phyloP scores from a whole-genome alignment of 2,797 vertebrate species.

The Diglossa cyanea region DNA sequence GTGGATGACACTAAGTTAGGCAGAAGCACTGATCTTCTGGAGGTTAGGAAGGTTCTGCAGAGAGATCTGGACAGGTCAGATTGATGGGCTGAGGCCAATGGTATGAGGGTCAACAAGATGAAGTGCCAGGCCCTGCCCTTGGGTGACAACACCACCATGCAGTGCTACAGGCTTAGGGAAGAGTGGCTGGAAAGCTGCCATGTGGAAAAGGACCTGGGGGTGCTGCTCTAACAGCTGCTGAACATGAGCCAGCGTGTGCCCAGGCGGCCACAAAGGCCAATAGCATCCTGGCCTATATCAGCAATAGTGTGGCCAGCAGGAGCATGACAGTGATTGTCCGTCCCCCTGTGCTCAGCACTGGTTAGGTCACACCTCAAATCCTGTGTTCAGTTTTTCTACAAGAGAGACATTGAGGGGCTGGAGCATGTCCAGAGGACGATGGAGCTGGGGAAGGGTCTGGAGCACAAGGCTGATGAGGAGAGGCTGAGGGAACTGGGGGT shows the following conservation, averaged over 20 bases:
- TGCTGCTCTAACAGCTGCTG: neutral
- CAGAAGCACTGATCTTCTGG: neutral
- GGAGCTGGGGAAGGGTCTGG: neutral
- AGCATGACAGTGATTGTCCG: neutral
- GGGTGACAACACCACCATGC: neutral
- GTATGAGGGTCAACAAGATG: too few species aligned
- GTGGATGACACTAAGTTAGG: neutral
- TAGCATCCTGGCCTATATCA: neutral
- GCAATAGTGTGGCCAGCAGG: neutral
- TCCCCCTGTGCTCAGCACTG: neutral
- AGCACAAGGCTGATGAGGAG: neutral
- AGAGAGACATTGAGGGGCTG: neutral
- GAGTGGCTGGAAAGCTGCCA: neutral
- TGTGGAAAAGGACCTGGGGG: accelerated
- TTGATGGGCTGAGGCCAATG: neutral
- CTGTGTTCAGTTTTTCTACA: accelerated
- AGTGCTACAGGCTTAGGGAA: accelerated
- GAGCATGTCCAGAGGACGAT: accelerated
- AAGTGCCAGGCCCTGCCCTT: neutral
- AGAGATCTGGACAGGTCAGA: neutral
- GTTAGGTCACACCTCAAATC: accelerated
- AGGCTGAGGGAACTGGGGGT: neutral
- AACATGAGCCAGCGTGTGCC: neutral
- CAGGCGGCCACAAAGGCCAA: neutral
- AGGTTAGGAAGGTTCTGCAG: neutral